Base-by-base conservation (phyloP, 1,140 invertebrate genomes). In the Octopus sinensis region DNA sequence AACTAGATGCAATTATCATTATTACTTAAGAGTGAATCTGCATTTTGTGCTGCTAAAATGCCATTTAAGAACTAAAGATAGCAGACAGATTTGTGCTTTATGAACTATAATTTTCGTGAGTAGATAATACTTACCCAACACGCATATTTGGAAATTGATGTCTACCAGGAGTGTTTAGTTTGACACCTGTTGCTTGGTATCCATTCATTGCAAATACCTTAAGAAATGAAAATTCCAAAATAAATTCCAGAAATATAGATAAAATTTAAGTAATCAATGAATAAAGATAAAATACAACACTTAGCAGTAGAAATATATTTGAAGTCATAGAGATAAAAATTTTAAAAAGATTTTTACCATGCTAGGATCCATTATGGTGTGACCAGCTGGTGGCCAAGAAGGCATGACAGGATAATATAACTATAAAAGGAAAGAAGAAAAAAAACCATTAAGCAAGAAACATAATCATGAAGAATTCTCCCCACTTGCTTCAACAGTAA, bases 131-230 rank as follows among this genome's bases (percentile, higher is more conserved):
- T 77, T 77, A 77, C 76, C 76, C 17, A 43, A 77, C 30, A 43
- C 76, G 17, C 43, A 77, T 77, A 53, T 77, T 77, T 13, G 85
- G 80, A 62, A 79, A 88, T 62, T 84, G 81, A 75, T 84, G 85
- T 53, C 88, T 82, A 13, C 78, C 62, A 77, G 81, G 75, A 23
- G 83, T 71, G 79, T 84, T 85, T 12, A 87, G 68, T 68, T 89
- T 89, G 4, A 88, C 86, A 82, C 83, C 86, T 30, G 86, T 86
- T 79, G 88, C 85, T 62, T 88, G 87, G 83, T 87, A 88, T 78
- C 88, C 88, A 81, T 89, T 89, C 82, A 88, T 87, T n/a, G 85
- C 84, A 51, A 89, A 84, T 56, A 88, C 87, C 88, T 89, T 81
- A 5, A 84, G 83, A 53, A 79, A 71, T n/a, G 54, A 79, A 79